Conservation (phyloP, 2,888 invertebrate genomes). For the Chrysodeixis includens region DNA sequence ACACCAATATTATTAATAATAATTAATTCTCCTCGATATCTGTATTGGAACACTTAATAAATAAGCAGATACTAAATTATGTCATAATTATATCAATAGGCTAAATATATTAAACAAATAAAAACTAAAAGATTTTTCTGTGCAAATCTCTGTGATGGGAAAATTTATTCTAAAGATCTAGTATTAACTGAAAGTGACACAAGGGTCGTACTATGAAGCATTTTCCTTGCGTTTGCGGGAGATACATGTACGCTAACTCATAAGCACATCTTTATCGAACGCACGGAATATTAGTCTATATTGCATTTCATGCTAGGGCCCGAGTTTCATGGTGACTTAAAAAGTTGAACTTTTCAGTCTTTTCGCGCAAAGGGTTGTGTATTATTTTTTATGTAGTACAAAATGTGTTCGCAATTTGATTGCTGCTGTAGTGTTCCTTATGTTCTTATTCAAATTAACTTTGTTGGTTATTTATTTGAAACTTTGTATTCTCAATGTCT, state of each 20-base stretch:
- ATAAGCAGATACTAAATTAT: slow-evolving; percentile 84
- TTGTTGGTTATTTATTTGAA: slow-evolving; percentile 86
- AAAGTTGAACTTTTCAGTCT: slow-evolving; percentile 88
- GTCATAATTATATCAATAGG: slow-evolving; percentile 87
- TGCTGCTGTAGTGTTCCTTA: slow-evolving; percentile 89
- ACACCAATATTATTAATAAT: slow-evolving; percentile 79
- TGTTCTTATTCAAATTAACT: slow-evolving; percentile 82
- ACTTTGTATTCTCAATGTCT: slow-evolving; percentile 78
- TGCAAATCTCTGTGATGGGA: slow-evolving; percentile 88
- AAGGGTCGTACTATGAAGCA: slow-evolving; percentile 71
- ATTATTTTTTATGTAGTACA: slow-evolving; percentile 89
- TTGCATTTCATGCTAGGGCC: slow-evolving; percentile 64
- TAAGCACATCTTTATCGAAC: slow-evolving; percentile 50
- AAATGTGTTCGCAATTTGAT: slow-evolving; percentile 89
- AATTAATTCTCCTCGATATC: slow-evolving; percentile 78
- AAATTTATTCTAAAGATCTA: slow-evolving; percentile 87
- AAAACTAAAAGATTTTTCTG: slow-evolving; percentile 77
- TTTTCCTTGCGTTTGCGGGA: slow-evolving; percentile 56
- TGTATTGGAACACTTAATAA: slow-evolving; percentile 83
- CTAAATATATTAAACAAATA: slow-evolving; percentile 69
- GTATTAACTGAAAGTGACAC: slow-evolving; percentile 84
- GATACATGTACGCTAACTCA: slow-evolving; percentile 44
- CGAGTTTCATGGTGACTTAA: slow-evolving; percentile 79
- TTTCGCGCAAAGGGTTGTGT: slow-evolving; percentile 89
- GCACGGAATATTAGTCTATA: slow-evolving; percentile 55